A percentile compares a stretch with the other conserved stretches of the same genome.
These are phyloP conservation scores for Heteractis magnifica DNA, from an alignment of 92 coral and sea anemone species.

Conservation along the genomic window DNA sequence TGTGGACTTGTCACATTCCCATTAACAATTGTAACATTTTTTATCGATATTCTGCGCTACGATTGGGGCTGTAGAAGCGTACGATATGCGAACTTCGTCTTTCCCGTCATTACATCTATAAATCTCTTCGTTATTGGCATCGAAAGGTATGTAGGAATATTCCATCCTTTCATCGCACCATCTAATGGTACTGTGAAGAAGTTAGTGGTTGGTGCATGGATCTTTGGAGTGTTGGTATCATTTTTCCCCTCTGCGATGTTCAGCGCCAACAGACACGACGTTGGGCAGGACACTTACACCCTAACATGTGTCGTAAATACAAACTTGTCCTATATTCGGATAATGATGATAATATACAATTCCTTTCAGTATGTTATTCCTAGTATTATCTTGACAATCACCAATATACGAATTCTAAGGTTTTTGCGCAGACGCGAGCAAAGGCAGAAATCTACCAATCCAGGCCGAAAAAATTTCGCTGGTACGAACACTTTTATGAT, in stretches of 20 bases:
- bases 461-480: not conserved
- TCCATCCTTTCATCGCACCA: slow-evolving; percentile 11
- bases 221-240: not conserved
- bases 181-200: not conserved
- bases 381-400: not conserved
- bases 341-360: not conserved
- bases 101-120: slow-evolving; percentile 6
- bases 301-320: slow-evolving; percentile 14
- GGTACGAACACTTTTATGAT: not conserved
- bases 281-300: slow-evolving; percentile 14
- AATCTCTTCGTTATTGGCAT: slow-evolving; percentile 10
- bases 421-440: slow-evolving; percentile 13
- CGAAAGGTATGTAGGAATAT: slow-evolving; percentile 10
- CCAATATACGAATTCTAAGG: not conserved
- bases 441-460: not conserved
- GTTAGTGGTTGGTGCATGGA: slow-evolving; percentile 23
- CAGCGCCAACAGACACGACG: not conserved
- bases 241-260: not conserved
- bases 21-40: not conserved
- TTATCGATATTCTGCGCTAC: not conserved
- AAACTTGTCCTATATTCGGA: not conserved
- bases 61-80: slow-evolving; percentile 10
- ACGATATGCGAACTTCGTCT: not conserved
- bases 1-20: slow-evolving; percentile 12
- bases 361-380: slow-evolving; percentile 17